A percentile compares a stretch with the other conserved stretches of the same genome.
Evolutionary conservation across 2,888 invertebrate species (phyloP).

Genomic region (Cyaniris semiargus): DNA sequence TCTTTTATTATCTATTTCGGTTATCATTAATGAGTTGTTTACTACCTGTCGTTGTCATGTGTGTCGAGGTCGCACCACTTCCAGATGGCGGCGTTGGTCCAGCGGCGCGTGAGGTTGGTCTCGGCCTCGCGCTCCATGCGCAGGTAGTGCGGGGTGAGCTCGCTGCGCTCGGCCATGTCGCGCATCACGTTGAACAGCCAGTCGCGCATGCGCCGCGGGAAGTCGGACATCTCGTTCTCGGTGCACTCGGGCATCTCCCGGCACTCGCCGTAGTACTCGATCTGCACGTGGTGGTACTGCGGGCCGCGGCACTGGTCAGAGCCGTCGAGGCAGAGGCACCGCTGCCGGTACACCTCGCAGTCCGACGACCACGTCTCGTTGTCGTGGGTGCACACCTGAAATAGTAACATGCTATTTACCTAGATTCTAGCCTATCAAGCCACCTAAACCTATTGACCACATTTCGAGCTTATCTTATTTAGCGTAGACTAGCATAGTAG

Average conservation of each 20-base stretch:
- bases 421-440: background rate
- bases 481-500: no score
- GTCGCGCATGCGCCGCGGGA: constrained; percentile 97
- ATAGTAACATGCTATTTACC: background rate
- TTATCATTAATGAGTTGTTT: background rate
- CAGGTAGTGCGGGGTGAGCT: constrained; percentile 90
- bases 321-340: constrained; percentile 92
- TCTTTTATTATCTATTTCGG: no score
- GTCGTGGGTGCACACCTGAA: constrained; percentile 92
- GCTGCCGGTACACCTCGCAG: constrained; percentile 95
- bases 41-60: constrained; percentile 90
- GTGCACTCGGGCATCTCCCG: constrained; percentile 89
- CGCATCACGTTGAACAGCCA: constrained; percentile 99
- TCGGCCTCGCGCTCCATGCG: constrained; percentile 95
- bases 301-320: constrained; percentile 86
- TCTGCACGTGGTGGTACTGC: constrained; percentile 91
- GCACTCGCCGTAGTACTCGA: constrained; percentile 96
- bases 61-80: constrained; percentile 99
- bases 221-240: constrained; percentile 94
- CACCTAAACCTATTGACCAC: background rate
- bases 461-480: no score
- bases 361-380: constrained; percentile 97
- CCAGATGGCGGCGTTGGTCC: constrained; percentile 97
- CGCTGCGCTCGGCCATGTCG: constrained; percentile 93
- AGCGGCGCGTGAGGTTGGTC: constrained; percentile 89